Percentiles rank a stretch among this genome's conserved stretches.
phyloP scores from a whole-genome alignment of 2,888 invertebrate genomes.

The Drosophila barbarae region DNA sequence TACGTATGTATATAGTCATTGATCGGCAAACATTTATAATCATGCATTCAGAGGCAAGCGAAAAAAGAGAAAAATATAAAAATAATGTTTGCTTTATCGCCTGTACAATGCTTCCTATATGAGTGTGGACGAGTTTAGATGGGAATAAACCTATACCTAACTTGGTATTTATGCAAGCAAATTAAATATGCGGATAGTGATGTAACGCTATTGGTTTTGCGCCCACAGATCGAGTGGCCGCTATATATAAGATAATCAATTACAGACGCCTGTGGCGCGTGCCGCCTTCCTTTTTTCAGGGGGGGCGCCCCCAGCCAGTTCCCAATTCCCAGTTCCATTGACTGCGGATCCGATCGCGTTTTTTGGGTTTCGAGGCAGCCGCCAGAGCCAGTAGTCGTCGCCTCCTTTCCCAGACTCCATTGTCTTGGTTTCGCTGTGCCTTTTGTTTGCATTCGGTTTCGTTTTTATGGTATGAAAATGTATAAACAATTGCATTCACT shows the following conservation, averaged over 20 bases:
- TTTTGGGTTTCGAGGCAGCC: slow-evolving; percentile 36
- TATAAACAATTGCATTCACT: slow-evolving; percentile 29
- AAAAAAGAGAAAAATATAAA: slow-evolving; percentile 4
- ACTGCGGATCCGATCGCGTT: slow-evolving; percentile 43
- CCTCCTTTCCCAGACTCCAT: slow-evolving; percentile 43
- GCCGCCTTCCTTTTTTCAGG: slow-evolving; percentile 32
- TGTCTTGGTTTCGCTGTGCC: slow-evolving; percentile 29
- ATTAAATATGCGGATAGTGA: slow-evolving; percentile 34
- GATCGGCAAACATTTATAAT: slow-evolving; percentile 35
- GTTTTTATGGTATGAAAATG: slow-evolving; percentile 27
- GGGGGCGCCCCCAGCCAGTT: slow-evolving; percentile 24
- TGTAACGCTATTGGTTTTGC: slow-evolving; percentile 36
- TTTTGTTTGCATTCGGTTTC: slow-evolving; percentile 36
- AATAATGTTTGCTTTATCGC: slow-evolving; percentile 29
- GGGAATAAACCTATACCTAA: slow-evolving; percentile 18
- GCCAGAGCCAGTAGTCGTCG: slow-evolving; percentile 17
- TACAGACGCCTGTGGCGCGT: slow-evolving; percentile 50
- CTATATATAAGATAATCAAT: slow-evolving; percentile 46
- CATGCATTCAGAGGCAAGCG: slow-evolving; percentile 15
- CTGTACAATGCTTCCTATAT: slow-evolving; percentile 31
- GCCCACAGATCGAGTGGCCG: slow-evolving; percentile 18
- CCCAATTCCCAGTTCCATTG: slow-evolving; percentile 34
- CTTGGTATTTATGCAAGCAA: slow-evolving; percentile 32
- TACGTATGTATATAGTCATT: slow-evolving; percentile 24
- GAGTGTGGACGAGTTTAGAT: slow-evolving; percentile 31